These are phyloP conservation scores for Megalopta genalis DNA, from an alignment of 1,140 invertebrate genomes.

Conservation along the genomic window DNA sequence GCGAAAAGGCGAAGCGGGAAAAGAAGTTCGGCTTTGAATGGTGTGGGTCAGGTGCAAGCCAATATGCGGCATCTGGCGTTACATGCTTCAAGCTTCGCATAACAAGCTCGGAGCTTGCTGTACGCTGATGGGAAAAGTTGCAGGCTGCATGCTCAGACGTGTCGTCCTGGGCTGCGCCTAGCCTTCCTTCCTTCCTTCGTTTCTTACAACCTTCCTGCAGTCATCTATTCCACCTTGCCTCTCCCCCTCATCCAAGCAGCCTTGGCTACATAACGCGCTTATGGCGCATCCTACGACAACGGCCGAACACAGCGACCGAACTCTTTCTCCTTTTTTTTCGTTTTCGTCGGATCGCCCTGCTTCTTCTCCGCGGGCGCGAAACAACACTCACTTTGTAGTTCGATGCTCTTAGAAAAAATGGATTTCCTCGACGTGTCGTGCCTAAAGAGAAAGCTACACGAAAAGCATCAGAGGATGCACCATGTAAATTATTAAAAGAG, in stretches of 20 bases:
- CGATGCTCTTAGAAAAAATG: background rate
- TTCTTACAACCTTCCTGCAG: conserved; percentile 43
- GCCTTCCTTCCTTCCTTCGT: conserved; percentile 44
- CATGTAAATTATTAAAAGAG: too few species aligned
- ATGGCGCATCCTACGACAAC: conserved; percentile 62
- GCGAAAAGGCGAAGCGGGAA: background rate
- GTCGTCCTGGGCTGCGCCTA: conserved; percentile 48
- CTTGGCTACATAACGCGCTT: conserved; percentile 64
- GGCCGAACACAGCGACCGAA: conserved; percentile 30
- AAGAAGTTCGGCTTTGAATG: conserved; percentile 25
- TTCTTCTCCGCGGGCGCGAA: background rate
- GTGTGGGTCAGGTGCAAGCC: conserved; percentile 68
- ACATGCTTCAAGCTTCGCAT: conserved; percentile 79
- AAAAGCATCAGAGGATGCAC: too few species aligned
- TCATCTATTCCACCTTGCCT: conserved; percentile 24
- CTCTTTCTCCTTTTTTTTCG: background rate
- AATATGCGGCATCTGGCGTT: conserved; percentile 79
- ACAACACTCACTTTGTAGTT: conserved; percentile 17
- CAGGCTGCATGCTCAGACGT: conserved; percentile 75
- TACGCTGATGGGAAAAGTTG: conserved; percentile 79
- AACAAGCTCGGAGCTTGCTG: conserved; percentile 76
- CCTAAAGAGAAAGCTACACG: background rate
- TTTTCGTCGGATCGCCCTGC: conserved; percentile 2
- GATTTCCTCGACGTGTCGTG: too few species aligned
- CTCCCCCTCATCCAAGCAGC: conserved; percentile 10